Conservation (phyloP, 2,888 invertebrate genomes). For the Ceraclea dissimilis region DNA sequence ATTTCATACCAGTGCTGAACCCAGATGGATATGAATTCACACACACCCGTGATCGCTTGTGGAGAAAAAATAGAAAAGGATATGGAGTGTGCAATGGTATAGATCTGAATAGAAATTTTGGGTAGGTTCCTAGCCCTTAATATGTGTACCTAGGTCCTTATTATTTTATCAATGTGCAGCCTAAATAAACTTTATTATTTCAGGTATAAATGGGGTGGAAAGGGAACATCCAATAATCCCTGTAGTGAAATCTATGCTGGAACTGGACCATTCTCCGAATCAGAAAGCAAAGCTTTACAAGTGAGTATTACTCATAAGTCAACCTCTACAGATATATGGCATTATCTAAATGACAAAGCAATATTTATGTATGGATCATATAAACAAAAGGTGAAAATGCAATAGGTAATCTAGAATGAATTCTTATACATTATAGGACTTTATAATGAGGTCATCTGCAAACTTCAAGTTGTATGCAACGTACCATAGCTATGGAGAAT, state of each 20-base stretch:
- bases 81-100: slow-evolving; percentile 64
- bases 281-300: slow-evolving; percentile 64
- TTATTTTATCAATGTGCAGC: background rate
- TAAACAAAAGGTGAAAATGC: too few species aligned
- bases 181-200: slow-evolving; percentile 23
- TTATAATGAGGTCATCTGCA: slow-evolving; percentile 41
- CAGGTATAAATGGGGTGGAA: slow-evolving; percentile 76
- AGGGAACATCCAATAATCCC: slow-evolving; percentile 75
- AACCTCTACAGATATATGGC: too few species aligned
- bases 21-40: slow-evolving; percentile 87
- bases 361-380: too few species aligned
- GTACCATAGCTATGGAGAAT: slow-evolving; percentile 82
- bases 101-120: slow-evolving; percentile 83
- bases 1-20: slow-evolving; percentile 66
- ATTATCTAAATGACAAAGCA: background rate
- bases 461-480: slow-evolving; percentile 65
- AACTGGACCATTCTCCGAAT: slow-evolving; percentile 73
- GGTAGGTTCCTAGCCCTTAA: slow-evolving; percentile 38
- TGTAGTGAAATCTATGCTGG: slow-evolving; percentile 80
- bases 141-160: too few species aligned
- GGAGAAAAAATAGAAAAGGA: slow-evolving; percentile 68
- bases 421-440: too few species aligned
- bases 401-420: too few species aligned
- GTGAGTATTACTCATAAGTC: slow-evolving; percentile 32
- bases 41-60: slow-evolving; percentile 70